Evolutionary conservation across 1,140 invertebrate genomes (phyloP).

Genomic region (Cataglyphis hispanica): DNA sequence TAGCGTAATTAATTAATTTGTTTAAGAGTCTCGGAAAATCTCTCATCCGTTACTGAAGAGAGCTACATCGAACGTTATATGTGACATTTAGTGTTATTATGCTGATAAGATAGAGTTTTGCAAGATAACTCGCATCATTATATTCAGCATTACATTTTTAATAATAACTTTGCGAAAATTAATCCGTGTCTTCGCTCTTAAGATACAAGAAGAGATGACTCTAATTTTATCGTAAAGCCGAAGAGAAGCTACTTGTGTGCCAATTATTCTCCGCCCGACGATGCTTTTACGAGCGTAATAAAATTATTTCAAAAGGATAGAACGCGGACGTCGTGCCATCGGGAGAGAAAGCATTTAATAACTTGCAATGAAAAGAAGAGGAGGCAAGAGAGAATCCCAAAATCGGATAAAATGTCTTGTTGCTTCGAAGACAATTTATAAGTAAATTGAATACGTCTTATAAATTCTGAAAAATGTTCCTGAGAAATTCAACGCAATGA

Average conservation of each 20-base stretch:
- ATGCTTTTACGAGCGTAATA: slow-evolving; percentile 41
- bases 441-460: not conserved
- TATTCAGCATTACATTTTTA: slow-evolving; percentile 28
- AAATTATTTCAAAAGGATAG: slow-evolving; percentile 33
- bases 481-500: not conserved
- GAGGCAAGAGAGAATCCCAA: not conserved
- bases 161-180: slow-evolving; percentile 45
- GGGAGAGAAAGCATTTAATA: slow-evolving; percentile 39
- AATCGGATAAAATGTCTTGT: not conserved
- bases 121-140: not conserved
- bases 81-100: not conserved
- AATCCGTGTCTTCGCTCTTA: slow-evolving; percentile 21
- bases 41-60: not conserved
- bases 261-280: slow-evolving; percentile 41
- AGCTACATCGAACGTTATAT: not conserved
- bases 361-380: slow-evolving; percentile 12
- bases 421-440: slow-evolving; percentile 20
- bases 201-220: slow-evolving; percentile 35
- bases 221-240: slow-evolving; percentile 45
- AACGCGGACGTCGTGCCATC: not conserved
- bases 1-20: slow-evolving; percentile 42
- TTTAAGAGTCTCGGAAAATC: not conserved
- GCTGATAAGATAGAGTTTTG: not conserved
- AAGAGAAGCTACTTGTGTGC: slow-evolving; percentile 21
- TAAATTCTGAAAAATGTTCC: not conserved